Evolutionary conservation across 2,113 vertebrate genomes (phyloP), one percentile per base, ranked within the genome.

Genomic region (Corydoras sp.): DNA sequence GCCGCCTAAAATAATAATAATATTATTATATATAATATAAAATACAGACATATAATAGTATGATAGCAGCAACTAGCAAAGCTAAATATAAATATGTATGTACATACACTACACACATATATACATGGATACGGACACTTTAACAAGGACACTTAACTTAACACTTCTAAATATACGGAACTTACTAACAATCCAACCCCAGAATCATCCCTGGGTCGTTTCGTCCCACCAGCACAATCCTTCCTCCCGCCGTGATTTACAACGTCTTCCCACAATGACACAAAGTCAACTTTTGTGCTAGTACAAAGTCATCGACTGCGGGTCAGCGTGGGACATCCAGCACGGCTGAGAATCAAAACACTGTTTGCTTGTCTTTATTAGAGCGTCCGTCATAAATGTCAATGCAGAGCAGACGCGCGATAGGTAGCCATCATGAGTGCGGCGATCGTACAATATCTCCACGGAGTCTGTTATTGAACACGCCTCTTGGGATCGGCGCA

Each of bases 391-490:
- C 69, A 76, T 79, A 79, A 79, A 79, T 79, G 77, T 79, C 77
- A 79, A 69, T 24, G 31, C 68, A 35, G 50, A 53, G 76, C 59
- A 62, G 72, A 74, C 13, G 59, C 76, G 43, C 76, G 72, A 49
- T 71, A 62, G 77, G 77, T 68, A 61, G 73, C 77, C 73, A 65
- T 79, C 71, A 76, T 51, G 48, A 69, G 65, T 32, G 56, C 69
- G 56, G 24, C 9, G 53, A 53, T 30, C 59, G 65, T 72, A 72
- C 77, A 75, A 79, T 79, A 79, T 76, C 77, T 75, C 77, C 77
- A 75, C 77, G 64, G 77, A 69, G 77, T 65, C 77, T 60, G 73
- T 68, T 79, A 79, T 79, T 79, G 77, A 79, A 79, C 73, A 72
- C 10, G 65, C 69, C 69, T 76, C 77, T 79, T 75, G 77, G 77